A percentile compares a stretch with the other conserved stretches of the same genome.
Evolutionary conservation across 2,888 invertebrate genomes (phyloP).

Genomic region (Acronicta leporina): DNA sequence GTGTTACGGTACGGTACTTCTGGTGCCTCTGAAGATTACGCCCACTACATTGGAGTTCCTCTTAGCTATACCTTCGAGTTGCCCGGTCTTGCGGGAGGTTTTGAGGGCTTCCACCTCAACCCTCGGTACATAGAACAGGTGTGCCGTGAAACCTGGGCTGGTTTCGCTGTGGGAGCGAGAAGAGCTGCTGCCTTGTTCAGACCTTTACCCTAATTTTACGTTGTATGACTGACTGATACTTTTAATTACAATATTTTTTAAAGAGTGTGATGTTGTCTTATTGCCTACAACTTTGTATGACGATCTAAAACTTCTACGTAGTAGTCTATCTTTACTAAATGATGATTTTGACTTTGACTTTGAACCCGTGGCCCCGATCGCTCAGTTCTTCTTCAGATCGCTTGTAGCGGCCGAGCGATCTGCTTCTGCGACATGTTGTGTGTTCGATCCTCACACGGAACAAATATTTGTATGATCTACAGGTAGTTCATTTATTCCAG

Average conservation of each 20-base stretch:
- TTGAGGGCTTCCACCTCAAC: conserved; percentile 88
- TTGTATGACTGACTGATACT: conserved; percentile 11
- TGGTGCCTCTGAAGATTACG: conserved; percentile 92
- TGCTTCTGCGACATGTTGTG: no score
- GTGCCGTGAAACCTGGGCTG: conserved; percentile 90
- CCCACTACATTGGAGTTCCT: conserved; percentile 87
- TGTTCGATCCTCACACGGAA: no score
- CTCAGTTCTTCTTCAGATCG: no score
- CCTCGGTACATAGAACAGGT: conserved; percentile 87
- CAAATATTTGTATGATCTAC: no score
- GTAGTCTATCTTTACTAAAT: no score
- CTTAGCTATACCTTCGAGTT: conserved; percentile 91
- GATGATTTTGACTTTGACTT: no score
- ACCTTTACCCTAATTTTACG: neutral
- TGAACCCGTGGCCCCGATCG: no score
- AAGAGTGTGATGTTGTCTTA: no score
- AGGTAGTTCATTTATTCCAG: no score
- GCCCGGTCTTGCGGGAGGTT: conserved; percentile 84
- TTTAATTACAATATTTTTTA: conserved; percentile 5
- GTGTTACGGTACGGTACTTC: conserved; percentile 88
- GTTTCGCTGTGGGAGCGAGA: conserved; percentile 84
- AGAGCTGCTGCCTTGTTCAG: conserved; percentile 65
- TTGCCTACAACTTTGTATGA: no score
- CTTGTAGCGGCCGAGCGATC: no score
- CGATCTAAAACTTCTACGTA: no score